Base-by-base conservation (phyloP, 2,797 vertebrate species). In the Mustela erminea region DNA sequence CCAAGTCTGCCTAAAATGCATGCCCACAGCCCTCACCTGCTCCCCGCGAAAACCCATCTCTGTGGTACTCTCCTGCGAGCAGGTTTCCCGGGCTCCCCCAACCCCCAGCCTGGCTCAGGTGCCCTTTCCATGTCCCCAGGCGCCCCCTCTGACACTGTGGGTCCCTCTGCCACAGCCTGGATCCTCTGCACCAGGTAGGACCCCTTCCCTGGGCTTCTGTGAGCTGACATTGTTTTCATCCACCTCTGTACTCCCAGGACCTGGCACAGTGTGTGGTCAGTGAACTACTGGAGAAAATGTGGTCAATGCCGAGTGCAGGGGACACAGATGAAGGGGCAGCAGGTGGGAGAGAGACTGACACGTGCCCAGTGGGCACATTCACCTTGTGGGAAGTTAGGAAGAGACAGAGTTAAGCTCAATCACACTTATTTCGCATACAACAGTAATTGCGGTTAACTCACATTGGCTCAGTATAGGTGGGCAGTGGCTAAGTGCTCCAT, bases 31-130 rank as follows among this genome's bases (percentile, higher is more conserved):
- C 66, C 1, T 5, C 14, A 17, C 23, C 25, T 60, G 7, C 18
- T 38, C 23, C 64, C 32, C 17, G 49, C 0, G 2, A 32, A 18
- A 38, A 32, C 13, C 4, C 25, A 58, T 54, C 38, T 35, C 62
- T 17, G 84, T 1, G 8, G 32, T 38, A 3, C 0, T 82, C 62
- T 21, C 60, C 43, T 5, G 7, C 13, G 10, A 13, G 29, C 49
- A 72, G 18, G 12, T 15, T 27, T 35, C 14, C 35, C 0, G 0
- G 15, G 46, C 7, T 38, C 4, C 35, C 52, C 20, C 13, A 1
- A 4, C 25, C 27, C 38, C 18, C 9, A 9, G n/a, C n/a, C 66
- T 68, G 46, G 9, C 2, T 78, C 29, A 93, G 7, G 80, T 17
- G 43, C 10, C 32, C 38, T 56, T 58, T 49, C 49, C 60, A 58